Evolutionary conservation across 2,797 vertebrate species (phyloP).

Genomic region (Helostoma temminkii): DNA sequence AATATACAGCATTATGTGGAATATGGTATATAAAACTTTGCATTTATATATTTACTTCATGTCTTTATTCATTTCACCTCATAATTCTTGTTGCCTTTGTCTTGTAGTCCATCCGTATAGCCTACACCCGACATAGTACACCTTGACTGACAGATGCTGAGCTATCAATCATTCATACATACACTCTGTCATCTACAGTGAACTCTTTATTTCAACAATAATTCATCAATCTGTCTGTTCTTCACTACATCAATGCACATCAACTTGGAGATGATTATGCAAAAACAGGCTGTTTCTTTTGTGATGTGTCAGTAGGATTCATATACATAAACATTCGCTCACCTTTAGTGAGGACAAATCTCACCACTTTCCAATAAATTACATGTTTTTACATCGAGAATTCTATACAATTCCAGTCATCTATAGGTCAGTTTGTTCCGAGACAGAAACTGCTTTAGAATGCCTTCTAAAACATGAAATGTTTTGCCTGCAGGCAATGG

Average conservation of each 20-base stretch:
- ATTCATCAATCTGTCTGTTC: too few species aligned
- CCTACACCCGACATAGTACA: too few species aligned
- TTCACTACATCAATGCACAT: conserved; percentile 18
- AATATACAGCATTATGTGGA: too few species aligned
- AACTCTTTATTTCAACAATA: too few species aligned
- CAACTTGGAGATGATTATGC: conserved; percentile 58
- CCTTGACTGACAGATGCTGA: conserved; percentile 19
- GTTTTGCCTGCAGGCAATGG: conserved; percentile 23
- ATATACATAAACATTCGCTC: conserved; percentile 53
- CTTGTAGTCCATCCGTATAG: neutral
- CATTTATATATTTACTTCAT: too few species aligned
- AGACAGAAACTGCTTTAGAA: conserved; percentile 5
- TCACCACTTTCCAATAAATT: conserved; percentile 9
- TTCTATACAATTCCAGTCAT: conserved; percentile 8
- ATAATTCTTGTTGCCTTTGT: too few species aligned
- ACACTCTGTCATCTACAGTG: neutral
- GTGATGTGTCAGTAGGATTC: conserved; percentile 32
- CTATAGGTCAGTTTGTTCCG: conserved; percentile 33
- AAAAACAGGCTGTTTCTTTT: conserved; percentile 52
- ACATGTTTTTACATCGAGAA: conserved; percentile 36
- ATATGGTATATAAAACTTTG: too few species aligned
- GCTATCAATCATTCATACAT: conserved; percentile 18
- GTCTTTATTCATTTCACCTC: too few species aligned
- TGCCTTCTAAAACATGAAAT: neutral
- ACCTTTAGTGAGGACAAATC: conserved; percentile 41